Evolutionary conservation across 2,797 vertebrate species (phyloP), one percentile per base, ranked within the genome.

Genomic region (Spinus pinus): DNA sequence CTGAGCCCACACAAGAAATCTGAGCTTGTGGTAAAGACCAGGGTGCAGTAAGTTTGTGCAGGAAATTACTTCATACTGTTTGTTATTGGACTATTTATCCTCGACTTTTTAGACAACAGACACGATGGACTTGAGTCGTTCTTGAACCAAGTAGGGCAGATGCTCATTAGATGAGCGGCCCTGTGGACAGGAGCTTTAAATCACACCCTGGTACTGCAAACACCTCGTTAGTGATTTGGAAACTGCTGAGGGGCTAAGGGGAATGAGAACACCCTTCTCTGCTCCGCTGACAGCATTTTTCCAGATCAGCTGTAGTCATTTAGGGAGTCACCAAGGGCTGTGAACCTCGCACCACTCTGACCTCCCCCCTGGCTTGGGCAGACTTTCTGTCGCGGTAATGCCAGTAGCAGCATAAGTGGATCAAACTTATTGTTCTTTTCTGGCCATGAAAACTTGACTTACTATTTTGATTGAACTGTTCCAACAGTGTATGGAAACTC

Each of bases 1-100:
- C 96, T 81, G 86, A 96, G 95, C 89, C 93, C 95, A 95, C 93
- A 94, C 86, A 96, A 97, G 97, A 95, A 98, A 97, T 97, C 44
- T 82, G 96, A 97, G 97, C 95, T 94, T 96, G 95, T 97, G 95
- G 97, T 97, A 95, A 97, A 94, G 91, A 95, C 51, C 81, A 74
- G 89, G 96, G 89, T 97, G 94, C 96, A 91, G 61, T 84, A 96
- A 96, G 95, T 97, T 97, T 97, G 94, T 75, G 81, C 93, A 97
- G 97, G 96, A 97, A 98, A 96, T 96, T 82, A 97, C 96, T 96
- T 97, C 94, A 84, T 93, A 87, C 62, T 96, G 91, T 96, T 97
- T 96, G 79, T 86, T 97, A 95, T 96, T 94, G 94, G 77, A 75
- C 87, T 92, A 97, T 97, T 96, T 96, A 96, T 95, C 75, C 90